Conservation (phyloP, 2,797 vertebrate genomes). For the Leucoraja ocellata region DNA sequence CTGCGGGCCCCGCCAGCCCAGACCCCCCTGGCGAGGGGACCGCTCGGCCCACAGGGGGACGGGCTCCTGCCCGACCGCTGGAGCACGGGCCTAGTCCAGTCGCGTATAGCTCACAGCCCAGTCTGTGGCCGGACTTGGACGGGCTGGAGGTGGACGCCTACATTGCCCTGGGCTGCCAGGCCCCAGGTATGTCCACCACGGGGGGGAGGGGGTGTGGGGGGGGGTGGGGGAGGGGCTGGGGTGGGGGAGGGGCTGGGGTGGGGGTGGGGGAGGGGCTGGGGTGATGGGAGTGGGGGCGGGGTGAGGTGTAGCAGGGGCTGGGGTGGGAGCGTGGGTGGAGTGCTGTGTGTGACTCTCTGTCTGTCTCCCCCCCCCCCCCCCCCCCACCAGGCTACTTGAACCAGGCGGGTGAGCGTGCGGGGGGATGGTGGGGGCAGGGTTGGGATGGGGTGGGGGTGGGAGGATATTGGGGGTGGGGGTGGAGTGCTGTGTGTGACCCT, state of each 20-base stretch:
- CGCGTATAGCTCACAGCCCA: constrained; percentile 84
- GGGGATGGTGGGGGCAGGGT: no score
- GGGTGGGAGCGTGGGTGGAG: neutral
- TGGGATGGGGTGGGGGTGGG: no score
- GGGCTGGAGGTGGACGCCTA: constrained; percentile 61
- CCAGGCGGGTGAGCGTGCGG: constrained; percentile 59
- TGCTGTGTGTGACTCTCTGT: neutral
- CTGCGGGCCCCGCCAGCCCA: constrained; percentile 55
- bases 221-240: no score
- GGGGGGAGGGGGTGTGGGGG: neutral
- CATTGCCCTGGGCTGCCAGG: constrained; percentile 41
- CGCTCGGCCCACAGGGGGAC: constrained; percentile 43
- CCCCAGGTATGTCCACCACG: constrained; percentile 48
- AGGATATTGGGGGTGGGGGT: no score
- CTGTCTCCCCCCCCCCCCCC: constrained; percentile 4
- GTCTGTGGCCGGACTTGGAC: constrained; percentile 48
- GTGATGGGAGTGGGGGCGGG: no score
- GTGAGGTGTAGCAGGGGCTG: no score
- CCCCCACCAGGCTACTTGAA: constrained; percentile 92
- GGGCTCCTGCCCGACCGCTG: constrained; percentile 46
- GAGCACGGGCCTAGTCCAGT: constrained; percentile 62
- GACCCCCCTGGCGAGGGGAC: constrained; percentile 68
- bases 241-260: no score
- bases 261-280: no score
- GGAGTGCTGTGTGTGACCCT: neutral